Evolutionary conservation across 2,797 vertebrate species (phyloP), one percentile per base, ranked within the genome.

Genomic region (Periophthalmus magnuspinnatus): DNA sequence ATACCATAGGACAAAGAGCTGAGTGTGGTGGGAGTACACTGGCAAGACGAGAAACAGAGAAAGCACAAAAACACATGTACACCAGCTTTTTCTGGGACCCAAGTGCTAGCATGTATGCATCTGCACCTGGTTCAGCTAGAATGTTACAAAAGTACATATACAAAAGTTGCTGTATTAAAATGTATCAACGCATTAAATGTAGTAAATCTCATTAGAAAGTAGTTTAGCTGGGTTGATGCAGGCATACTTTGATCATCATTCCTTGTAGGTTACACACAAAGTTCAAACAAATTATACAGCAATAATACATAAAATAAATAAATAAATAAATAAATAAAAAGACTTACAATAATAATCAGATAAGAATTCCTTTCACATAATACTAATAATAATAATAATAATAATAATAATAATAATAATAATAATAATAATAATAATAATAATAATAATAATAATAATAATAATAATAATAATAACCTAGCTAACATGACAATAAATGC

Each of bases 1-100:
- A 93, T 92, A 87, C 78, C 72, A 88, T 58, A 71, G 84, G 78
- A 95, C 93, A 94, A 95, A 90, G 88, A 84, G 76, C 64, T 64
- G 38, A 91, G 92, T 94, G 93, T 94, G 89, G 89, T 81, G 62
- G 14, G 70, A 78, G 79, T 68, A 86, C 79, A 89, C 84, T 90
- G 88, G 85, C 77, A 79, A 75, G 84, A 78, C 67, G 79, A 86
- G 81, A 91, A 90, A 92, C 90, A 85, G 88, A 57, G 62, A 79
- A 73, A 83, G 86, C 78, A 82, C 84, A 89, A 88, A 72, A 77
- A 81, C 85, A 86, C 75, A 77, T 68, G 68, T 68, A 82, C 81
- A 85, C 69, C 70, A 83, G 76, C 70, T 82, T 70, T 13, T 38
- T 75, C 69, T 57, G 60, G 55, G 60, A 33, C 24, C 56, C 34